phyloP scores from a whole-genome alignment of 2,797 vertebrate species.

The Lates japonicus region DNA sequence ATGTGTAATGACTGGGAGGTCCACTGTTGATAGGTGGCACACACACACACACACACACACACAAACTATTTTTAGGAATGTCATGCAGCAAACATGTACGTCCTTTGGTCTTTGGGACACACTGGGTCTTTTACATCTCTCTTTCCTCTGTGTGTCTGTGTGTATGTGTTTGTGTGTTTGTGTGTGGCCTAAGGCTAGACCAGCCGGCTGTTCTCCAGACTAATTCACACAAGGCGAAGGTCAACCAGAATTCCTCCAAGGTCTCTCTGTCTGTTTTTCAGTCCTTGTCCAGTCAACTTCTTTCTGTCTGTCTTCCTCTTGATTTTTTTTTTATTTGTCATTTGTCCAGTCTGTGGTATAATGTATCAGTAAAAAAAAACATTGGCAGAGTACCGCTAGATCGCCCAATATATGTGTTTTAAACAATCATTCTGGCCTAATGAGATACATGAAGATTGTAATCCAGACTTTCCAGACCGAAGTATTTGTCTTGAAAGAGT shows the following conservation, averaged over 20 bases:
- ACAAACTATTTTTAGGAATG: slow-evolving; percentile 68
- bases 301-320: slow-evolving; percentile 18
- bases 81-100: slow-evolving; percentile 71
- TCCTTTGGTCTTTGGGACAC: slow-evolving; percentile 71
- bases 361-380: not conserved
- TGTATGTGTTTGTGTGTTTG: slow-evolving; percentile 26
- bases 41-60: slow-evolving; percentile 17
- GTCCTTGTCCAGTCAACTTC: slow-evolving; percentile 33
- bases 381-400: not conserved
- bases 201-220: slow-evolving; percentile 73
- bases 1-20: not conserved
- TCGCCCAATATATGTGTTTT: not conserved
- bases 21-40: not conserved
- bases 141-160: slow-evolving; percentile 13
- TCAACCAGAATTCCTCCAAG: slow-evolving; percentile 74
- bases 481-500: not conserved
- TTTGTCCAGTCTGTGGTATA: not conserved
- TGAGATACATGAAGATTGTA: not conserved
- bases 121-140: slow-evolving; percentile 74
- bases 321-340: not conserved
- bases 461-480: not conserved
- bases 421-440: not conserved
- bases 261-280: slow-evolving; percentile 46
- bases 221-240: slow-evolving; percentile 78
- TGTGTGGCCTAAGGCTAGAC: slow-evolving; percentile 70